Conservation (phyloP, 2,113 vertebrate species). For the Nycticebus coucang region DNA sequence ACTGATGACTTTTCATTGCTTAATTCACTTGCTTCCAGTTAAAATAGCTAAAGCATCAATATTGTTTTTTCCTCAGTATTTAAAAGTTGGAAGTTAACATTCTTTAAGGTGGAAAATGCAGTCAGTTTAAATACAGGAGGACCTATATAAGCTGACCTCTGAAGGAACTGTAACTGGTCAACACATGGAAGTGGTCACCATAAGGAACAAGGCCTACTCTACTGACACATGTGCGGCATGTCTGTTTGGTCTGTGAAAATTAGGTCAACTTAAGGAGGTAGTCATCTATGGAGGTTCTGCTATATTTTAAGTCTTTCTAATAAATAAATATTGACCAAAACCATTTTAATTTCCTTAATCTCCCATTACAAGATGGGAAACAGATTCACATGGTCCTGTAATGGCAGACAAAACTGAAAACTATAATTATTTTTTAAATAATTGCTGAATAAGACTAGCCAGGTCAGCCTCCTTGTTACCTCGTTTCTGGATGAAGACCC, state of each 20-base stretch:
- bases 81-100: conserved; percentile 37
- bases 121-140: neutral
- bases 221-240: no score
- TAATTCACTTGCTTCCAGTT: neutral
- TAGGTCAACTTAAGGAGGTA: no score
- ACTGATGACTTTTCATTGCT: neutral
- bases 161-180: no score
- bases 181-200: no score
- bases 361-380: neutral
- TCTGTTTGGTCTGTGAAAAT: no score
- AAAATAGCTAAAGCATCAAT: neutral
- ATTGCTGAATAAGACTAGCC: fast-evolving
- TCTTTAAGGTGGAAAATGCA: neutral
- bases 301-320: neutral
- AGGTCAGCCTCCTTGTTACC: conserved; percentile 83
- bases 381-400: neutral
- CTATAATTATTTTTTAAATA: neutral
- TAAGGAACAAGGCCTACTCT: no score
- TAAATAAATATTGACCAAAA: neutral
- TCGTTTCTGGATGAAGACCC: conserved; percentile 98
- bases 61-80: neutral
- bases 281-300: no score
- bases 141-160: no score
- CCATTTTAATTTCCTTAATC: neutral
- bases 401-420: neutral